A percentile compares a stretch with the other conserved stretches of the same genome.
These are phyloP conservation scores for Probosciger aterrimus DNA, from an alignment of 2,113 vertebrate genomes.

Conservation along the genomic window DNA sequence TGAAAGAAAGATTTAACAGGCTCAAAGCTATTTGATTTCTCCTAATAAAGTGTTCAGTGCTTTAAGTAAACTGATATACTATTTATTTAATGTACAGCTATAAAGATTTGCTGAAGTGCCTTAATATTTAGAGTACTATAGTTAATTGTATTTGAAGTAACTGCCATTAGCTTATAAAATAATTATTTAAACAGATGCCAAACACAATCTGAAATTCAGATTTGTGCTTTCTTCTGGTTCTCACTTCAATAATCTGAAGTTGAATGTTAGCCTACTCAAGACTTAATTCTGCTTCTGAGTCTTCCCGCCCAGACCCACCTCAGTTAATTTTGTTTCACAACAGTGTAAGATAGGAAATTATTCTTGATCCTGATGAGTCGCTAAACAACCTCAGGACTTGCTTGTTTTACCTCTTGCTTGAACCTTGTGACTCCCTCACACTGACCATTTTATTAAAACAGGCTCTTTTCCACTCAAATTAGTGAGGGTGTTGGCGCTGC, in stretches of 20 bases:
- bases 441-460: not conserved
- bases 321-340: not conserved
- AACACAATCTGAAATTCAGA: not conserved
- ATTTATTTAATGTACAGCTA: not conserved
- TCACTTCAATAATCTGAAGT: not conserved
- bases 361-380: not conserved
- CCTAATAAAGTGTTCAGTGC: not conserved
- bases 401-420: not conserved
- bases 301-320: not conserved
- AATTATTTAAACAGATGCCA: not conserved
- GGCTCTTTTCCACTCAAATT: not conserved
- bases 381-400: not conserved
- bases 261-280: not conserved
- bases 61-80: slow-evolving; percentile 9
- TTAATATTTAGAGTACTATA: not conserved
- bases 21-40: slow-evolving; percentile 25
- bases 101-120: not conserved
- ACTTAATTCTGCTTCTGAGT: not conserved
- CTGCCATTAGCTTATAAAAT: not conserved
- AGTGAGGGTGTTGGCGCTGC: not conserved
- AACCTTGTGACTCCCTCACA: not conserved
- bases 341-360: not conserved
- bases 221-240: not conserved
- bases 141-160: slow-evolving; percentile 16
- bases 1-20: slow-evolving; percentile 17